Percentiles rank a stretch among this genome's conserved stretches.
phyloP scores from a whole-genome alignment of 2,888 invertebrate species.

The Argynnis bischoffii region DNA sequence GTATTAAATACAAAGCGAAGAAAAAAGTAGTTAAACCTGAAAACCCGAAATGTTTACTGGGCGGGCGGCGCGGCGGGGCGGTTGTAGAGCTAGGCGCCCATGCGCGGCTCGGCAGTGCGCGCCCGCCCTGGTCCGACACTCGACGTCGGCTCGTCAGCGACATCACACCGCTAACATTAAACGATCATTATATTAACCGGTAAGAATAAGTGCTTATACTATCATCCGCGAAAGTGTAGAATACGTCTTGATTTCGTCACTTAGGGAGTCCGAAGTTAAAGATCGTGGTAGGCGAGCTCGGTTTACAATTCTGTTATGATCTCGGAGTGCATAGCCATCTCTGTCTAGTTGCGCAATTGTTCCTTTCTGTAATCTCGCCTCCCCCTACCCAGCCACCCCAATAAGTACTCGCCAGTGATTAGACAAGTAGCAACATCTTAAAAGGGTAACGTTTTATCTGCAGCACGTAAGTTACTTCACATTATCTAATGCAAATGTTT shows the following conservation, averaged over 20 bases:
- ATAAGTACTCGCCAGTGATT: constrained; percentile 63
- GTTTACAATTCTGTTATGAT: constrained; percentile 42
- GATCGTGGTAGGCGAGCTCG: constrained; percentile 20
- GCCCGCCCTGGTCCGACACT: constrained; percentile 80
- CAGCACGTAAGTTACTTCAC: constrained; percentile 67
- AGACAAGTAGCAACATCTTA: constrained; percentile 55
- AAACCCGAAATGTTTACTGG: constrained; percentile 62
- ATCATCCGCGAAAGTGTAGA: constrained; percentile 61
- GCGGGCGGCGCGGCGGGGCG: constrained; percentile 51
- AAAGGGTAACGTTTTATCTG: constrained; percentile 59
- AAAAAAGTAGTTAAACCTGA: constrained; percentile 40
- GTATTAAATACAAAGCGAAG: constrained; percentile 28
- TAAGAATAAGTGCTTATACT: constrained; percentile 69
- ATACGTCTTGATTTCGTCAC: constrained; percentile 5
- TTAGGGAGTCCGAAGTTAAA: too few relatives aligned
- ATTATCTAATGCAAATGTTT: constrained; percentile 25
- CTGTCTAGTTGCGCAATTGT: constrained; percentile 67
- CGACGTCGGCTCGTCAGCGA: constrained; percentile 82
- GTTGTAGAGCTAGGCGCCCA: constrained; percentile 42
- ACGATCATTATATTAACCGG: constrained; percentile 77
- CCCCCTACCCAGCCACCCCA: constrained; percentile 45
- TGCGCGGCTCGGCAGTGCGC: constrained; percentile 71
- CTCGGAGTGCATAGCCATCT: constrained; percentile 52
- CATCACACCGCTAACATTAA: constrained; percentile 69
- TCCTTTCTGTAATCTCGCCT: constrained; percentile 43